Percentiles rank a stretch among this genome's conserved stretches.
phyloP scores from a whole-genome alignment of 2,113 vertebrate genomes.

The Nesoenas mayeri region DNA sequence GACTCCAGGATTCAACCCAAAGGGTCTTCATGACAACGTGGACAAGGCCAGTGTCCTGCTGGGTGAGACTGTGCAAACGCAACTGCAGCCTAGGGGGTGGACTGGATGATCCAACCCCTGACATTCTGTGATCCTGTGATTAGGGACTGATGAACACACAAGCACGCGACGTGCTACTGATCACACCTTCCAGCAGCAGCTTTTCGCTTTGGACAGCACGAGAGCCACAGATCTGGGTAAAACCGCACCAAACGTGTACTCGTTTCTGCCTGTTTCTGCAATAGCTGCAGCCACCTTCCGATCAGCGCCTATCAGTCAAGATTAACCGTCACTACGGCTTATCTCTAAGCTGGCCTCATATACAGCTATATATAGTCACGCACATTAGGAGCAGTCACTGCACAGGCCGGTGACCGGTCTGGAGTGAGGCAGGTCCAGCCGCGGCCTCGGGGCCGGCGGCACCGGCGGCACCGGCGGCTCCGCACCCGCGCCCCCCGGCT shows the following conservation, averaged over 20 bases:
- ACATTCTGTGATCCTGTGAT: neutral
- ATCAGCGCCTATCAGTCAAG: rapidly evolving
- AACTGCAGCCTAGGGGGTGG: neutral
- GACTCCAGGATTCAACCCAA: neutral
- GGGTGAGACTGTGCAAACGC: rapidly evolving
- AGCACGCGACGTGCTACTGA: neutral
- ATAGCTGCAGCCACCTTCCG: rapidly evolving
- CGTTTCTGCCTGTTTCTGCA: neutral
- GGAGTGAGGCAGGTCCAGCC: no score
- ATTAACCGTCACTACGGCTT: neutral
- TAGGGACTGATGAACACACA: rapidly evolving
- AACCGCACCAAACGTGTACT: rapidly evolving
- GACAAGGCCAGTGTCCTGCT: neutral
- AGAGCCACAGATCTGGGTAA: neutral
- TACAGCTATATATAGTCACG: rapidly evolving
- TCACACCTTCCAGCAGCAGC: neutral
- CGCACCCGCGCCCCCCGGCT: no score
- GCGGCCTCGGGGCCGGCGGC: no score
- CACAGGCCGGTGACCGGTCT: neutral
- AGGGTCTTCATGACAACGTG: rapidly evolving
- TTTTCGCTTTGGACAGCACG: rapidly evolving
- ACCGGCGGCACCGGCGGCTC: no score
- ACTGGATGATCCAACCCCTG: no score
- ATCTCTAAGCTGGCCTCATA: neutral
- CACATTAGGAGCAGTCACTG: neutral